Evolutionary conservation across 2,888 invertebrate species (phyloP), one percentile per base, ranked within the genome.

Genomic region (Apamea sordens): DNA sequence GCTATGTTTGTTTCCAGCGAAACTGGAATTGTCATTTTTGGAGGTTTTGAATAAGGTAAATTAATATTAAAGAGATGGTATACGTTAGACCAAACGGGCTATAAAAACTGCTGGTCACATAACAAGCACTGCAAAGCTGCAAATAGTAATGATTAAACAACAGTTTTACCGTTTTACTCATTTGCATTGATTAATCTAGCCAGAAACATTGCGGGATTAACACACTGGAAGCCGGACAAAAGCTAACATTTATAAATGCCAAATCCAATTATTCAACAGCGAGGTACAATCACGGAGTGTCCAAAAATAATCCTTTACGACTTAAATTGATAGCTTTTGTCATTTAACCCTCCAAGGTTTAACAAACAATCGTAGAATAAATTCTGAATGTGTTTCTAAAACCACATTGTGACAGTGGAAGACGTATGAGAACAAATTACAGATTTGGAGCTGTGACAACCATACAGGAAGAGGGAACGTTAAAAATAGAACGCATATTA

Each of bases 401-500:
- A 84, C 82, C 86, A 88, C 82, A 84, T 83, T 89, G 88, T 89
- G 89, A 90, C 89, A 85, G 85, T 88, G 89, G 88, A 88, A 90
- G 92, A 89, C 86, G 83, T 88, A 87, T 83, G 84, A 84, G 88
- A 83, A 87, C 88, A 80, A 88, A 90, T 88, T 92, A 91, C 90
- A 88, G 90, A 91, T 92, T 92, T 91, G 92, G 90, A 92, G 88
- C 89, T 86, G 89, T 91, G 92, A 93, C 92, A 92, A 91, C 81
- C 86, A 88, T 84, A 90, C 94, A 94, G 95, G 95, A 95, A 95
- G 92, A 83, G 83, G 83, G 84, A 88, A 67, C 73, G 79, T 87
- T 93, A 93, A 92, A 93, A 88, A 91, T 91, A 91, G 86, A 75
- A 85, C 61, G 85, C 79, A 77, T 79, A 80, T 88, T 89, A 90